A percentile compares a stretch with the other conserved stretches of the same genome.
Conservation (phyloP, 2,113 vertebrate species). For the Theristicus caerulescens region DNA sequence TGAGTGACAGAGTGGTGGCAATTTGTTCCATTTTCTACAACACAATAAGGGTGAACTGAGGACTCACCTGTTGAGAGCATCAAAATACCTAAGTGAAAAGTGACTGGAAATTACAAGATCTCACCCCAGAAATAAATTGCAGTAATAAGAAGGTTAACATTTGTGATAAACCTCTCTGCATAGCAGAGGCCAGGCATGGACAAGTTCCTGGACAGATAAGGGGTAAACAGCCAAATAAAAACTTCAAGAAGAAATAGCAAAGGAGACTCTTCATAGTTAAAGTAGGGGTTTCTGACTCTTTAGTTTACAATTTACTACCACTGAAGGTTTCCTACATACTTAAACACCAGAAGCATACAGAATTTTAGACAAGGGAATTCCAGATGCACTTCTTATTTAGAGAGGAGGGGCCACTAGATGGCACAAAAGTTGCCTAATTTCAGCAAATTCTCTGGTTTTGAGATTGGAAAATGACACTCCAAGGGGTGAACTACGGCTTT, state of each 20-base stretch:
- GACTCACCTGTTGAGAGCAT: background rate
- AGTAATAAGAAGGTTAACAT: background rate
- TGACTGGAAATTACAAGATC: background rate
- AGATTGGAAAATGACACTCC: background rate
- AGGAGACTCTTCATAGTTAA: background rate
- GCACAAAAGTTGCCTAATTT: slow-evolving; percentile 55
- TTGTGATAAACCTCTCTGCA: background rate
- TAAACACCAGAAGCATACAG: background rate
- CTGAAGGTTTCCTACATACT: background rate
- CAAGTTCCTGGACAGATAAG: background rate
- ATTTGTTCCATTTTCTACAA: background rate
- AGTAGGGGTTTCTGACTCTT: background rate
- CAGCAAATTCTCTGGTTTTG: background rate
- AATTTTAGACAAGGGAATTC: background rate
- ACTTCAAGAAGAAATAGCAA: background rate
- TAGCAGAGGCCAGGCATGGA: background rate
- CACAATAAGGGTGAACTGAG: background rate
- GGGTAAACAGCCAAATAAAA: background rate
- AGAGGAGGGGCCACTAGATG: slow-evolving; percentile 54
- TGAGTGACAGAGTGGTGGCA: background rate
- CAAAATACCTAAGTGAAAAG: background rate
- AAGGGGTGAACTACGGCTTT: background rate
- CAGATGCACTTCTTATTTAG: background rate
- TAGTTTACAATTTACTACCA: background rate
- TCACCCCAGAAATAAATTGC: background rate